phyloP scores from a whole-genome alignment of 1,140 invertebrate species.

The Rhyacophila brunnea region DNA sequence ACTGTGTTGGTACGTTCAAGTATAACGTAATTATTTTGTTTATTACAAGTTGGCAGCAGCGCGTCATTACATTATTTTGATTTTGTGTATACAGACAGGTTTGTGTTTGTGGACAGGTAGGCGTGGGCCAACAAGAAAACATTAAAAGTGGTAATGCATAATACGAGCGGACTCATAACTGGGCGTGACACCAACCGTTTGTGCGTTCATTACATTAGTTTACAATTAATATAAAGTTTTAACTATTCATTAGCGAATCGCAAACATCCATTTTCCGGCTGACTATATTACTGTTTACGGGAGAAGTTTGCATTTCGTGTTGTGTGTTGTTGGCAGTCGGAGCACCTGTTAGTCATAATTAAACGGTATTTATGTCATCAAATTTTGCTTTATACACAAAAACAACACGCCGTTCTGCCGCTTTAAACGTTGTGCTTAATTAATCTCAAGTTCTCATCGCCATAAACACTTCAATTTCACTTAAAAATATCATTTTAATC shows the following conservation, averaged over 20 bases:
- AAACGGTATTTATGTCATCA: no score
- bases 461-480: no score
- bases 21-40: not conserved
- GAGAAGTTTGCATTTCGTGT: no score
- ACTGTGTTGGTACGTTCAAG: not conserved
- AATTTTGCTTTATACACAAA: no score
- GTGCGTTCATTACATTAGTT: constrained; percentile 9
- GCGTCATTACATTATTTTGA: not conserved
- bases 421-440: no score
- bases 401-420: no score
- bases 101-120: not conserved
- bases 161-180: constrained; percentile 22
- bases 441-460: no score
- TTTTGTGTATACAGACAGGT: no score
- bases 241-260: no score
- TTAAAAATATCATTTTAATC: no score
- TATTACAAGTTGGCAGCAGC: not conserved
- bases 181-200: constrained; percentile 26
- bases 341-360: no score
- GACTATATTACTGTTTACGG: not conserved
- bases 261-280: not conserved
- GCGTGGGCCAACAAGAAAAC: not conserved
- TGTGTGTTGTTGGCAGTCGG: no score
- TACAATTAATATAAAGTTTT: not conserved
- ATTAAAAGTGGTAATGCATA: constrained; percentile 12